These are phyloP conservation scores for Percopsis transmontana DNA, from an alignment of 2,113 vertebrate genomes.

Conservation along the genomic window DNA sequence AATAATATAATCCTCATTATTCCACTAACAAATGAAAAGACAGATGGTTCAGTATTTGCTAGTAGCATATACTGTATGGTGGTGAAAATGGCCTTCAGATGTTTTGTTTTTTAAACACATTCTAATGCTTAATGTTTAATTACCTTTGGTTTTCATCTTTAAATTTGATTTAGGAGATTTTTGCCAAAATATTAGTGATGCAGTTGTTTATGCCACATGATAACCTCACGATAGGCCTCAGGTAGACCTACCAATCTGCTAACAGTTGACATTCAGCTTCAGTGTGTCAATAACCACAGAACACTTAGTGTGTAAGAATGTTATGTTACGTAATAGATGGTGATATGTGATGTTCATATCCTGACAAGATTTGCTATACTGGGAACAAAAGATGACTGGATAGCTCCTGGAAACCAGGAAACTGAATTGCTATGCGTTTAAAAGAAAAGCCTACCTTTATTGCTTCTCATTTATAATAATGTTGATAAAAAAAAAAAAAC, in stretches of 20 bases:
- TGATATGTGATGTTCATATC: background rate
- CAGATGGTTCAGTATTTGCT: background rate
- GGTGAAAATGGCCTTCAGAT: too few relatives aligned
- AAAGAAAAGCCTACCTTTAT: background rate
- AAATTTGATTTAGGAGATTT: too few relatives aligned
- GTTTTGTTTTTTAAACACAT: too few relatives aligned
- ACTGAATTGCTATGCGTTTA: background rate
- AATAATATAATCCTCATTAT: background rate
- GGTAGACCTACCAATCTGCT: conserved; percentile 25
- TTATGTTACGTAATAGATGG: conserved; percentile 18
- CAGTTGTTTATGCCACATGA: conserved; percentile 44
- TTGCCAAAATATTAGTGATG: background rate
- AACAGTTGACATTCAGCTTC: conserved; percentile 42
- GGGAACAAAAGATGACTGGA: background rate
- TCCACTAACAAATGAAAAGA: conserved; percentile 34
- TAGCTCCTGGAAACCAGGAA: background rate
- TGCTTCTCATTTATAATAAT: too few relatives aligned
- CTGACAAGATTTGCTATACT: background rate
- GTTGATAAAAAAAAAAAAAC: background rate
- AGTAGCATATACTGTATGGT: too few relatives aligned
- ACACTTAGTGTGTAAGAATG: background rate
- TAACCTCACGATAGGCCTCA: conserved; percentile 13
- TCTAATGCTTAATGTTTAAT: too few relatives aligned
- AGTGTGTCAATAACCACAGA: conserved; percentile 49
- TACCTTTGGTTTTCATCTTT: too few relatives aligned